Conservation (phyloP, 2,888 invertebrate genomes). For the Cremastobaeus sp. region DNA sequence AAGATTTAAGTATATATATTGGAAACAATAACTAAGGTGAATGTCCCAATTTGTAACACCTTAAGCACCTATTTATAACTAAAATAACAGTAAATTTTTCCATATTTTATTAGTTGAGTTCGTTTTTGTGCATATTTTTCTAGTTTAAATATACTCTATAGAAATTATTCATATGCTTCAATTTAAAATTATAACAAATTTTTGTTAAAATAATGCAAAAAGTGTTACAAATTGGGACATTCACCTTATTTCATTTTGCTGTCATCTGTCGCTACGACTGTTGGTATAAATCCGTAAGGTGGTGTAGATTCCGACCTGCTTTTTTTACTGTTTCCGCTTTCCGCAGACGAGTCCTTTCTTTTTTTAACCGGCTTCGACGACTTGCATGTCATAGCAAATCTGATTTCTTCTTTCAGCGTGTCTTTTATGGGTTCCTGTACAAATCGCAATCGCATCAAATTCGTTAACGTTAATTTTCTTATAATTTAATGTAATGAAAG, state of each 20-base stretch:
- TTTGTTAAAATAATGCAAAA: too few species aligned
- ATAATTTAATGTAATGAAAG: neutral
- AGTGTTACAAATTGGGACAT: too few species aligned
- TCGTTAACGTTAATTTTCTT: neutral
- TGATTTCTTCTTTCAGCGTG: constrained; percentile 22
- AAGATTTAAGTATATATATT: too few species aligned
- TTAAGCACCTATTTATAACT: too few species aligned
- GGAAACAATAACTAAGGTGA: too few species aligned
- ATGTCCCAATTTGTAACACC: too few species aligned
- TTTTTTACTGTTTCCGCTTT: constrained; percentile 29
- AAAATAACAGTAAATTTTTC: too few species aligned
- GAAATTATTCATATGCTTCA: too few species aligned
- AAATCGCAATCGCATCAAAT: neutral
- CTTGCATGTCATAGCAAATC: constrained; percentile 21
- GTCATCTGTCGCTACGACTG: constrained; percentile 24
- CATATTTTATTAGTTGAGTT: too few species aligned
- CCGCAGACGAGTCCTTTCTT: constrained; percentile 31
- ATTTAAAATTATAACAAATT: too few species aligned
- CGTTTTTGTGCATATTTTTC: too few species aligned
- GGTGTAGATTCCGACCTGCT: constrained; percentile 25
- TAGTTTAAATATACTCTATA: too few species aligned
- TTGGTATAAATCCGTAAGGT: constrained; percentile 31
- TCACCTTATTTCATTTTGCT: constrained; percentile 13
- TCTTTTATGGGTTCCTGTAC: constrained; percentile 24
- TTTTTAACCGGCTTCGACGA: constrained; percentile 31